These are phyloP conservation scores for Luffia ferchaultella DNA, from an alignment of 2,888 invertebrate species.

Conservation along the genomic window DNA sequence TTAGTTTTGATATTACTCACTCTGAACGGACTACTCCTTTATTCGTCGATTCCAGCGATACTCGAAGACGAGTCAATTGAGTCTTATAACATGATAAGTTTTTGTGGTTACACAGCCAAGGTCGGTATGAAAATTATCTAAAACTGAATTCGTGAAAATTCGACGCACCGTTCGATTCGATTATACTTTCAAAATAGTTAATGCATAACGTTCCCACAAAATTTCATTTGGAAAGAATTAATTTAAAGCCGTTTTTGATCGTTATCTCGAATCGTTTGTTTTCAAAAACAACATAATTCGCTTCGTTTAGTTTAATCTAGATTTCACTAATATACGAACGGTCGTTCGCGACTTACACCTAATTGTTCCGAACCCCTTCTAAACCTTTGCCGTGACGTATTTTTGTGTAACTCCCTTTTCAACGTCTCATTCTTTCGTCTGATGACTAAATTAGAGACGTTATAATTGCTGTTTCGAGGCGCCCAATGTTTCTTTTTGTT, in stretches of 20 bases:
- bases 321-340: not conserved
- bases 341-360: not conserved
- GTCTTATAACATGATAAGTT: no score
- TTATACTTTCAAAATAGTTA: no score
- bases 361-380: not conserved
- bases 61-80: no score
- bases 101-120: no score
- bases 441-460: slow-evolving; percentile 45
- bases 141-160: no score
- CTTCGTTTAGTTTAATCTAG: not conserved
- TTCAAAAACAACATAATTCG: not conserved
- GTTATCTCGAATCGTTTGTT: not conserved
- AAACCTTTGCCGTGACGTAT: not conserved
- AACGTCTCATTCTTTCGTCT: slow-evolving; percentile 31
- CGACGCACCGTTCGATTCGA: no score
- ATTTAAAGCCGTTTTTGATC: not conserved
- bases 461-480: slow-evolving; percentile 36
- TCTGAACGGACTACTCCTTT: no score
- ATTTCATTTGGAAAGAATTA: not conserved
- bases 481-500: slow-evolving; percentile 31
- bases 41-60: no score
- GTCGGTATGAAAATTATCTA: no score
- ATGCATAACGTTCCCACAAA: no score
- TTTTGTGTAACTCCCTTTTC: slow-evolving; percentile 14
- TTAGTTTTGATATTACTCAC: no score